These are phyloP conservation scores for Chymomyza caudatula DNA, from an alignment of 2,888 invertebrate genomes.

Conservation along the genomic window DNA sequence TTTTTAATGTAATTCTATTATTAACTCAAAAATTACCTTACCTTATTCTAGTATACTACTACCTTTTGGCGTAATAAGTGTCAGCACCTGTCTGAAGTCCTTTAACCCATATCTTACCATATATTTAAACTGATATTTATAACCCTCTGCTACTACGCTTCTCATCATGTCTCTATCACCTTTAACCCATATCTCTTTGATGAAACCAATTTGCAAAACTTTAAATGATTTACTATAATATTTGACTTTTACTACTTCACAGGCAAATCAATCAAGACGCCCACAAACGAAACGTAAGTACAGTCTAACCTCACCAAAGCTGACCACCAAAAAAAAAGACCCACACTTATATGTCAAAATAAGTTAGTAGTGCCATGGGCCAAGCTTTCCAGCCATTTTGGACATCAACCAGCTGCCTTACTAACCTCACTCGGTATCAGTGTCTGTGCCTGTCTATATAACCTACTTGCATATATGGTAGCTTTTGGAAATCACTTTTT, in stretches of 20 bases:
- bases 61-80: too few species aligned
- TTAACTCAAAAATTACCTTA: too few species aligned
- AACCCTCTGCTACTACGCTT: too few species aligned
- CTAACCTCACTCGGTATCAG: slow-evolving; percentile 58
- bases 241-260: slow-evolving; percentile 25
- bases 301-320: neutral
- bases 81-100: too few species aligned
- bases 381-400: slow-evolving; percentile 10
- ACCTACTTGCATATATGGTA: neutral
- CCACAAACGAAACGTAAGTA: slow-evolving; percentile 78
- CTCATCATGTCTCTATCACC: too few species aligned
- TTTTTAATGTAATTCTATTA: too few species aligned
- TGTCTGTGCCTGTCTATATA: slow-evolving; percentile 11
- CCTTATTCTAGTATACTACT: too few species aligned
- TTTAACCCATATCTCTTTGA: too few species aligned
- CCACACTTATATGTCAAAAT: slow-evolving; percentile 44
- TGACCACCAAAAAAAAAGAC: slow-evolving; percentile 2
- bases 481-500: neutral
- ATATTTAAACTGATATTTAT: too few species aligned
- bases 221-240: neutral
- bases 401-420: slow-evolving; percentile 17
- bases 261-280: slow-evolving; percentile 76
- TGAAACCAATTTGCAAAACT: neutral
- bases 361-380: slow-evolving; percentile 27
- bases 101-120: too few species aligned